Evolutionary conservation across 2,113 vertebrate species (phyloP).

Genomic region (Gavia stellata): DNA sequence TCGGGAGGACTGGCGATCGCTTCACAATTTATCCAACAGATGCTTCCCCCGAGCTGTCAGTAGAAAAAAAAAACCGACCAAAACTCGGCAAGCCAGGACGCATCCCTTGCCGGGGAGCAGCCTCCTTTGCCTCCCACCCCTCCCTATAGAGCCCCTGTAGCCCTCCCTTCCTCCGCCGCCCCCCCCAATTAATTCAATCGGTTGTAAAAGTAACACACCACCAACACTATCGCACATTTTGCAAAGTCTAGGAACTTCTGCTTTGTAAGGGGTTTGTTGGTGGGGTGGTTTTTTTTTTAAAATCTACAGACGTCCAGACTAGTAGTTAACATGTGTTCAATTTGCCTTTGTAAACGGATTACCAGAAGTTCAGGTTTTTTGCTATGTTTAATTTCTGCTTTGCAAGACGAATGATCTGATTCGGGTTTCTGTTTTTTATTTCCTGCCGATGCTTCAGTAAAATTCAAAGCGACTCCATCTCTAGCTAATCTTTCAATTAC

Average conservation of each 20-base stretch:
- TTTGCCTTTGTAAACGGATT: slow-evolving; percentile 36
- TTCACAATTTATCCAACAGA: slow-evolving; percentile 46
- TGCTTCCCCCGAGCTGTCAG: slow-evolving; percentile 1
- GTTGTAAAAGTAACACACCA: not conserved
- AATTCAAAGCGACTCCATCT: not conserved
- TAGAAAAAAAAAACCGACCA: not conserved
- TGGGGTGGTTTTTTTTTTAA: not conserved
- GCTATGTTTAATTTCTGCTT: slow-evolving; percentile 28
- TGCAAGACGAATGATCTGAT: slow-evolving; percentile 29
- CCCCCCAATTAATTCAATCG: not conserved
- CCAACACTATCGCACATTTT: not conserved
- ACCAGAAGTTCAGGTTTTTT: slow-evolving; percentile 33
- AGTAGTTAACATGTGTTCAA: slow-evolving; percentile 15
- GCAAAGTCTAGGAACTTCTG: not conserved
- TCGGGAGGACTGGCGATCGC: not conserved
- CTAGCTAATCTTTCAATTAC: not conserved
- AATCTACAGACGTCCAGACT: not conserved
- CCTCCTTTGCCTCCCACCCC: not conserved
- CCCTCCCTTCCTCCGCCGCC: too few species aligned
- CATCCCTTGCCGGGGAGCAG: not conserved
- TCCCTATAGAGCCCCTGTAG: not conserved
- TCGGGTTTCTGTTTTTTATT: slow-evolving; percentile 29
- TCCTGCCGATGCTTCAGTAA: not conserved
- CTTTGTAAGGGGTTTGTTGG: not conserved
- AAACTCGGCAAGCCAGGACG: not conserved